Evolutionary conservation across 2,888 invertebrate genomes (phyloP).

Genomic region (Heliconius ethilla): DNA sequence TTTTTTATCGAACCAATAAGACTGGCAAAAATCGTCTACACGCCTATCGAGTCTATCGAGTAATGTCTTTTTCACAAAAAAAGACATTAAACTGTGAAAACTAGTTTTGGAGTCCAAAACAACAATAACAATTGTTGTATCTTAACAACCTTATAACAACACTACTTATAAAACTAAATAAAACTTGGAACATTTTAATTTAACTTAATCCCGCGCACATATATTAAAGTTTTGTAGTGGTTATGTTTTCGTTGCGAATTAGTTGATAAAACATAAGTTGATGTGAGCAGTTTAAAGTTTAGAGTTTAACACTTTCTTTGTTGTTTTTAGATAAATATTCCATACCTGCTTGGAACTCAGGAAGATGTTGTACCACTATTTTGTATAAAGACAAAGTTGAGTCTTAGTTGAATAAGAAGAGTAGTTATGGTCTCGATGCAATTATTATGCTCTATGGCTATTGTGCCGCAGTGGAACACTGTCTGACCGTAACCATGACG

Average conservation of each 20-base stretch:
- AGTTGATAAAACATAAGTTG: conserved; percentile 16
- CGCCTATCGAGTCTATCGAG: too few relatives aligned
- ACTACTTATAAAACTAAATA: not conserved
- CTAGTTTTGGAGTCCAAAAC: too few relatives aligned
- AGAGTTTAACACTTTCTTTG: conserved; percentile 7
- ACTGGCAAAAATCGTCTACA: too few relatives aligned
- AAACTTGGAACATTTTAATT: conserved; percentile 5
- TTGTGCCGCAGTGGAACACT: not conserved
- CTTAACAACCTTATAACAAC: not conserved
- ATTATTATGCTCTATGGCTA: too few relatives aligned
- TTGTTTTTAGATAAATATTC: conserved; percentile 22
- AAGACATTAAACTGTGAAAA: too few relatives aligned
- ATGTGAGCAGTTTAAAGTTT: conserved; percentile 6
- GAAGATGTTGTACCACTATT: not conserved
- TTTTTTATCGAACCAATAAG: too few relatives aligned
- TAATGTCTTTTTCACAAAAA: too few relatives aligned
- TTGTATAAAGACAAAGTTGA: not conserved
- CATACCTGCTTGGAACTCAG: not conserved
- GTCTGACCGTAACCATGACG: not conserved
- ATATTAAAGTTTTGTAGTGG: not conserved
- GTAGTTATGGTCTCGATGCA: too few relatives aligned
- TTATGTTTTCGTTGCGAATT: conserved; percentile 11
- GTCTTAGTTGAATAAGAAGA: not conserved
- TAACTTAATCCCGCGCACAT: not conserved
- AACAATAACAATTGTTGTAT: too few relatives aligned